A percentile compares a stretch with the other conserved stretches of the same genome.
These are phyloP conservation scores for Ciona savignyi DNA, from an alignment of 23 tunicate genomes.

Conservation along the genomic window DNA sequence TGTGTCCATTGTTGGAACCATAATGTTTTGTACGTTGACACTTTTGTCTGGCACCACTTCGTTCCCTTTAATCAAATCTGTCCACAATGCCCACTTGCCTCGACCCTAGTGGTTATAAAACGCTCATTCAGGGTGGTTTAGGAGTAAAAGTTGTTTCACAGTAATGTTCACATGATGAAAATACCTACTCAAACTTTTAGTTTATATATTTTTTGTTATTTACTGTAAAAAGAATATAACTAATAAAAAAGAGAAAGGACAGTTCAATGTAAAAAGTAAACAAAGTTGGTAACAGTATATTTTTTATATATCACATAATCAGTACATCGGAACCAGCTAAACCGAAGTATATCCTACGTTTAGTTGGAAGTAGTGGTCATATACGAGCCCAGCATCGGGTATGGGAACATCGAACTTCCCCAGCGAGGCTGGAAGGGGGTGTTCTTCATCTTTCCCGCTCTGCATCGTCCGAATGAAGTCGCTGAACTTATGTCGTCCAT, in stretches of 20 bases:
- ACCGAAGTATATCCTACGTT: slow-evolving; percentile 14
- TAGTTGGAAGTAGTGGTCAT: slow-evolving; percentile 70
- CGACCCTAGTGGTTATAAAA: slow-evolving; percentile 26
- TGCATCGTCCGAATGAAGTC: slow-evolving; percentile 56
- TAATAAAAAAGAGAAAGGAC: no score
- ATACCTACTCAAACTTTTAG: no score
- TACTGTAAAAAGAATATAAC: no score
- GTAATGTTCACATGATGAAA: no score
- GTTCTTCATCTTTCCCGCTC: slow-evolving; percentile 47
- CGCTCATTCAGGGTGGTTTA: no score
- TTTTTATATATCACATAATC: no score
- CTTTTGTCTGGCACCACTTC: slow-evolving; percentile 60
- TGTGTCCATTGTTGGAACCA: slow-evolving; percentile 99
- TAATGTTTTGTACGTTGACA: slow-evolving; percentile 65
- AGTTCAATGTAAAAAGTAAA: no score
- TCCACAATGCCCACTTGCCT: slow-evolving; percentile 90
- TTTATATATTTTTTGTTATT: no score
- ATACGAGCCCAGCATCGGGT: slow-evolving; percentile 68
- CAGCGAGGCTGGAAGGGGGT: slow-evolving; percentile 59
- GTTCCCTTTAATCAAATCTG: slow-evolving; percentile 57
- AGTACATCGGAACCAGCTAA: no score
- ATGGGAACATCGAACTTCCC: slow-evolving; percentile 74
- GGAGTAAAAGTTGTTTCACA: no score
- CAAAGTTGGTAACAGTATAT: no score
- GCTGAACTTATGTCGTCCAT: slow-evolving; percentile 74